Percentiles rank a stretch among this genome's conserved stretches.
phyloP scores from a whole-genome alignment of 2,888 invertebrate genomes.

The Chrysolina haemoptera region DNA sequence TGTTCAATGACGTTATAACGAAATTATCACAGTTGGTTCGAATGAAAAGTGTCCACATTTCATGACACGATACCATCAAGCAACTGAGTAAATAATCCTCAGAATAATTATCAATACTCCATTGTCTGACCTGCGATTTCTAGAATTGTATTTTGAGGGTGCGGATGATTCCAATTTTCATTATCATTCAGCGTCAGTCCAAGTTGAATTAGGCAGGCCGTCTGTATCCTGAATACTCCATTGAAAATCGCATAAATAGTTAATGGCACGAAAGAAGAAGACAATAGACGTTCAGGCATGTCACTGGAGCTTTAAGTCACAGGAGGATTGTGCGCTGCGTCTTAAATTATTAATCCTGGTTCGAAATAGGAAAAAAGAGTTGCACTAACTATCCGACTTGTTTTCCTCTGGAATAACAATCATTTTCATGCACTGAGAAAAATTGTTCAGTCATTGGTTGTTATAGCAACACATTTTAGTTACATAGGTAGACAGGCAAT shows the following conservation, averaged over 20 bases:
- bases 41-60: no score
- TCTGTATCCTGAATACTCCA: conserved; percentile 50
- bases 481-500: no score
- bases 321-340: conserved; percentile 44
- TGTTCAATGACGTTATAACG: no score
- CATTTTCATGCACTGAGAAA: no score
- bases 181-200: conserved; percentile 45
- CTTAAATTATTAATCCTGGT: conserved; percentile 56
- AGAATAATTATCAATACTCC: not conserved
- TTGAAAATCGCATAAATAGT: conserved; percentile 50
- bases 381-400: conserved; percentile 43
- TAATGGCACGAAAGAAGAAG: conserved; percentile 46
- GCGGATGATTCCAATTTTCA: conserved; percentile 31
- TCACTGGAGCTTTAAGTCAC: conserved; percentile 49
- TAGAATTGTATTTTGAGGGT: conserved; percentile 1
- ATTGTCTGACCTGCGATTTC: not conserved
- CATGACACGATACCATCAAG: no score
- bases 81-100: no score
- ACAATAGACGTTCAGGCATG: conserved; percentile 50
- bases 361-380: conserved; percentile 46
- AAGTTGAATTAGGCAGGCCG: conserved; percentile 50
- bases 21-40: no score
- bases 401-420: conserved; percentile 12
- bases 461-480: no score
- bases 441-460: no score